Evolutionary conservation across 2,888 invertebrate genomes (phyloP).

Genomic region (Clanis bilineata): DNA sequence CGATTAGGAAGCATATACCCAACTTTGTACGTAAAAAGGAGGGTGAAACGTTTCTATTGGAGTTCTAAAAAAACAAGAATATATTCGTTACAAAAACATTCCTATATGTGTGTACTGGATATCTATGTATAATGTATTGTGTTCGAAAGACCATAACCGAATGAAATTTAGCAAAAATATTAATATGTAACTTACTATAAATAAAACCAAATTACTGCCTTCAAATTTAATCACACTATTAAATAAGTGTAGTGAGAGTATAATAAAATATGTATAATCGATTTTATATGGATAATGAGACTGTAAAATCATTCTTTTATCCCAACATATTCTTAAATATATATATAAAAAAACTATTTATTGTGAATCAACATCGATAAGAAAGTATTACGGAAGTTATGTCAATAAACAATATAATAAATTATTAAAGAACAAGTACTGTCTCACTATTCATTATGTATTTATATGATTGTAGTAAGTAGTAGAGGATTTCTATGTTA

Average conservation of each 20-base stretch:
- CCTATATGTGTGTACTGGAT: not conserved
- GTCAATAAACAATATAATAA: too few relatives aligned
- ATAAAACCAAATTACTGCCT: constrained; percentile 16
- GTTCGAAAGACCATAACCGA: not conserved
- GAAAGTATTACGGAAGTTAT: too few relatives aligned
- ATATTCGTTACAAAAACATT: not conserved
- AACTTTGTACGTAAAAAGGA: not conserved
- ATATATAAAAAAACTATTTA: not conserved
- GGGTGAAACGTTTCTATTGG: not conserved
- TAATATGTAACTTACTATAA: not conserved
- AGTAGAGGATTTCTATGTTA: constrained; percentile 4
- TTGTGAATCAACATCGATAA: too few relatives aligned
- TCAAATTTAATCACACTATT: not conserved
- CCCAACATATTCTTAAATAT: not conserved
- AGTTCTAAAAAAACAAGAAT: not conserved
- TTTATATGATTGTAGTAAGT: not conserved
- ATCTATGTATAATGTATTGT: not conserved
- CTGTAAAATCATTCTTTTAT: not conserved
- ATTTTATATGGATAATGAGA: not conserved
- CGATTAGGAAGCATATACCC: not conserved
- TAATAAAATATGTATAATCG: constrained; percentile 18
- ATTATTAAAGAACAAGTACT: too few relatives aligned
- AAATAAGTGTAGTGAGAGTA: constrained; percentile 20
- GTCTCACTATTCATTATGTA: not conserved
- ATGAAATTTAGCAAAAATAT: not conserved